Evolutionary conservation across 23 tunicate genomes (phyloP).

Genomic region (Halocynthia roretzi): DNA sequence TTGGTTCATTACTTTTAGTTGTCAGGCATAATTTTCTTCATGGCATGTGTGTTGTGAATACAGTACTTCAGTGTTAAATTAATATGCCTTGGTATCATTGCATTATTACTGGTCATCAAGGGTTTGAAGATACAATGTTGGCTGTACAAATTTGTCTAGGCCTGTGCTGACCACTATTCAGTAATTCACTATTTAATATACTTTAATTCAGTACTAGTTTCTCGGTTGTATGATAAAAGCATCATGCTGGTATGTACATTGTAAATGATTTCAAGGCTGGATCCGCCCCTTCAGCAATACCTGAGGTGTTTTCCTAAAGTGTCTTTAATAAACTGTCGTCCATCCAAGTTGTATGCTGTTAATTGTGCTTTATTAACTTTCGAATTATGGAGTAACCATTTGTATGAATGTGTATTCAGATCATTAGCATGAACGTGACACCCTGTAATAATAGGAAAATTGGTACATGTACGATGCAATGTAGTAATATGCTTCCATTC

Average conservation of each 20-base stretch:
- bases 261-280: no score
- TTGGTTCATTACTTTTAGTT: not conserved
- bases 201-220: no score
- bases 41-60: no score
- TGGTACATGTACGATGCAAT: not conserved
- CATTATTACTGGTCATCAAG: no score
- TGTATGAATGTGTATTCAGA: constrained; percentile 53
- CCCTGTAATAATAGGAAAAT: constrained; percentile 24
- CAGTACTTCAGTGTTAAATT: no score
- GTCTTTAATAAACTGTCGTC: constrained; percentile 31
- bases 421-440: constrained; percentile 77
- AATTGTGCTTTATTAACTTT: constrained; percentile 40
- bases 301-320: not conserved
- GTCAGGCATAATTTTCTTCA: no score
- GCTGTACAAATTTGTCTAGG: no score
- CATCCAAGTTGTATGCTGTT: constrained; percentile 41
- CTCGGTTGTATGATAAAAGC: no score
- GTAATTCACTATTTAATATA: not conserved
- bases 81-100: no score
- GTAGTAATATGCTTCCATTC: not conserved
- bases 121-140: no score
- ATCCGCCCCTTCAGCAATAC: not conserved
- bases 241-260: no score
- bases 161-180: not conserved
- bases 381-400: constrained; percentile 34